Evolutionary conservation across 2,113 vertebrate genomes (phyloP), one percentile per base, ranked within the genome.

Genomic region (Triplophysa siluroides): DNA sequence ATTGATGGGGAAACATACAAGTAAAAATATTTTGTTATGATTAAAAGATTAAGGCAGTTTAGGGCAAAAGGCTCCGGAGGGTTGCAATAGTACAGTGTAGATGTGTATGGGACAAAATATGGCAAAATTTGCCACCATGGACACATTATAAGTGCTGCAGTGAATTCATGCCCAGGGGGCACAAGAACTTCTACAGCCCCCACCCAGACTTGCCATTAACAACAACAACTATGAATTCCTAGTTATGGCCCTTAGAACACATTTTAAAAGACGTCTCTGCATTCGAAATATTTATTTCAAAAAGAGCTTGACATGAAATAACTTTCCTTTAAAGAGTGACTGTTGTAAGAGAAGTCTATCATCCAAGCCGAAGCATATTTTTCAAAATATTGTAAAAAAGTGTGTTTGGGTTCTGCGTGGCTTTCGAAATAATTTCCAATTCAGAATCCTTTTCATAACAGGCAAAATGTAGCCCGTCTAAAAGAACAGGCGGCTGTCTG

Each of bases 371-470:
- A 62, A 62, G 2, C 16, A 73, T 62, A 43, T 60, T 58, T 38
- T 60, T 4, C 19, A 54, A 13, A 47, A 47, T 9, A 75, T 60
- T 23, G 43, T 60, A 33, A 73, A 73, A 73, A 41, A 23, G 52
- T 23, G 12, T 19, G 29, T 60, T 73, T 73, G n/a, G 33, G 38
- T 61, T 41, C n/a, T 60, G 19, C 21, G 41, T 13, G n/a, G 73
- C 43, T 63, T 74, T 61, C 13, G 45, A 23, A 63, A 75, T 26
- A 47, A 58, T 75, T 63, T 75, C 58, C 60, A 62, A 47, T 75
- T 75, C 73, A 47, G 73, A 75, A 63, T 63, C 38, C 62, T 75
- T 75, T 75, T 62, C 56, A 63, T 75, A 75, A 75, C 43, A 63
- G 14, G 23, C 23, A 8, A 43, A 43, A 61, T 62, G n/a, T 21